These are phyloP conservation scores for Eucera pruinosa DNA, from an alignment of 2,888 invertebrate genomes.

Conservation along the genomic window DNA sequence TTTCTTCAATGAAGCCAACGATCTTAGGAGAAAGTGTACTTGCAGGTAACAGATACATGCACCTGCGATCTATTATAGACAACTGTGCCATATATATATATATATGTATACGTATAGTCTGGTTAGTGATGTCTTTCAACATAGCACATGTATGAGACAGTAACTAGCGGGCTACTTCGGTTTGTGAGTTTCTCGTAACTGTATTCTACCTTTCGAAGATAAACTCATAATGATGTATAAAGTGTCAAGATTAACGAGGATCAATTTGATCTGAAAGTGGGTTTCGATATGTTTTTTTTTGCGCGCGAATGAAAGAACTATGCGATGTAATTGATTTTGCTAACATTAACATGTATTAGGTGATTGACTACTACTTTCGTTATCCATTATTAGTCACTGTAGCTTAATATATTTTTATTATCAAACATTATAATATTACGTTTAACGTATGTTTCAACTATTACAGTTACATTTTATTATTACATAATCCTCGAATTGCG, in stretches of 20 bases:
- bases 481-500: no score
- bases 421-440: no score
- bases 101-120: background rate
- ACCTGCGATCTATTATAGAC: slow-evolving; percentile 43
- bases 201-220: slow-evolving; percentile 77
- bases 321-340: slow-evolving; percentile 52
- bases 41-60: slow-evolving; percentile 37
- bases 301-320: slow-evolving; percentile 31
- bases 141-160: no score
- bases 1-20: background rate
- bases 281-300: slow-evolving; percentile 6
- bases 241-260: slow-evolving; percentile 79
- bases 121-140: no score
- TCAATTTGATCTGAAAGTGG: slow-evolving; percentile 46
- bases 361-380: slow-evolving; percentile 9
- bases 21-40: slow-evolving; percentile 6
- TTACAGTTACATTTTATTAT: no score
- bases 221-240: slow-evolving; percentile 67
- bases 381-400: slow-evolving; percentile 9
- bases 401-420: no score
- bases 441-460: no score
- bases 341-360: background rate
- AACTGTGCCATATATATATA: slow-evolving; percentile 5
- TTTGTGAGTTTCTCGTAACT: slow-evolving; percentile 20
- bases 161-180: no score